phyloP scores from a whole-genome alignment of 2,797 vertebrate species.

The Carcharodon carcharias region DNA sequence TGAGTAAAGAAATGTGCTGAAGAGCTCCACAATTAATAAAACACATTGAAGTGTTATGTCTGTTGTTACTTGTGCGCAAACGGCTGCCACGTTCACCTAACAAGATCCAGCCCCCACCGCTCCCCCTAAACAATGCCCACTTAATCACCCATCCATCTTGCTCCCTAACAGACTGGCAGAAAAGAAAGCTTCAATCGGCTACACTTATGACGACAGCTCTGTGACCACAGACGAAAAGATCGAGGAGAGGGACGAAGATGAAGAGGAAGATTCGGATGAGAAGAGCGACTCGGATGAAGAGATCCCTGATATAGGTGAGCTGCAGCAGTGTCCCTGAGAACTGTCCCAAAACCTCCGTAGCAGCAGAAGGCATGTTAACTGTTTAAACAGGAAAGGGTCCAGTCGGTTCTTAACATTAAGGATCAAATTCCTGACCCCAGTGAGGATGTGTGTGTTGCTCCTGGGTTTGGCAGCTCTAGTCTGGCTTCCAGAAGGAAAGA shows the following conservation, averaged over 20 bases:
- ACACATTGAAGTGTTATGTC: not conserved
- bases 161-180: constrained; percentile 68
- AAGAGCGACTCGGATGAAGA: constrained; percentile 89
- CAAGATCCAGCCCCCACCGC: too few relatives aligned
- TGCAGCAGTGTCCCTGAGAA: not conserved
- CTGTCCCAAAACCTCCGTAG: not conserved
- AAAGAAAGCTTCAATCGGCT: constrained; percentile 89
- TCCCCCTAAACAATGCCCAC: not conserved
- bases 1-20: not conserved
- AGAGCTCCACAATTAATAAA: not conserved
- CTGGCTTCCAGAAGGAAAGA: not conserved
- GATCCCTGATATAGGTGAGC: constrained; percentile 88
- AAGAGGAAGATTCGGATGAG: constrained; percentile 64
- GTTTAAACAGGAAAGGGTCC: not conserved
- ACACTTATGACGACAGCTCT: constrained; percentile 92
- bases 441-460: not conserved
- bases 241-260: constrained; percentile 74
- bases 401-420: not conserved
- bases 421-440: not conserved
- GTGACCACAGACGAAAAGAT: constrained; percentile 71
- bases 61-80: too few relatives aligned
- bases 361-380: not conserved
- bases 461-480: not conserved
- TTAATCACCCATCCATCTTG: not conserved
- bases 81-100: too few relatives aligned